phyloP scores from a whole-genome alignment of 2,113 vertebrate species.

The Neolamprologus ventralis region DNA sequence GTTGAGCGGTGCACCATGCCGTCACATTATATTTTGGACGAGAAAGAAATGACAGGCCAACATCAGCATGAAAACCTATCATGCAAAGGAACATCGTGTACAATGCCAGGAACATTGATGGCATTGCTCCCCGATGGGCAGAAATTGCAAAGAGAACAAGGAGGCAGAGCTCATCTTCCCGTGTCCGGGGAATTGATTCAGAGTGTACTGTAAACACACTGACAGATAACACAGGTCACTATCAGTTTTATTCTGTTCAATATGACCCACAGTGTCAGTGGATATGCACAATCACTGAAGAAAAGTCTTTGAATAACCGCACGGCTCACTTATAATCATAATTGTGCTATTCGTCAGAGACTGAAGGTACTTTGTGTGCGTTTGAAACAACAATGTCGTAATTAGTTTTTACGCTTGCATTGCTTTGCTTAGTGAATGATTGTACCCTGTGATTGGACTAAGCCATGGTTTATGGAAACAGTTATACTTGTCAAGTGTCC shows the following conservation, averaged over 20 bases:
- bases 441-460: neutral
- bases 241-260: neutral
- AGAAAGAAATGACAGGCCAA: slow-evolving; percentile 29
- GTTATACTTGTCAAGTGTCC: slow-evolving; percentile 20
- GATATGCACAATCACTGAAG: neutral
- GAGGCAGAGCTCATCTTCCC: slow-evolving; percentile 9
- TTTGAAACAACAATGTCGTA: neutral
- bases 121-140: neutral
- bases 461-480: neutral
- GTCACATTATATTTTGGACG: slow-evolving; percentile 24
- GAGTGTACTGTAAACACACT: slow-evolving; percentile 11
- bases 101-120: slow-evolving; percentile 20
- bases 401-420: slow-evolving; percentile 3
- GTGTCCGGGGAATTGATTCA: slow-evolving; percentile 11
- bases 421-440: slow-evolving; percentile 11
- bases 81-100: slow-evolving; percentile 46
- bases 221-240: neutral
- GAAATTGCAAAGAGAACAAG: slow-evolving; percentile 18
- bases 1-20: slow-evolving; percentile 4
- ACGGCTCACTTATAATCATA: neutral
- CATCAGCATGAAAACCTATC: slow-evolving; percentile 31
- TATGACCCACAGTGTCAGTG: neutral
- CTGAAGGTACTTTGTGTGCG: neutral
- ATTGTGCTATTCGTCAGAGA: neutral
- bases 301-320: neutral